These are phyloP conservation scores for Megathymus violae DNA, from an alignment of 1,140 invertebrate species.

Conservation along the genomic window DNA sequence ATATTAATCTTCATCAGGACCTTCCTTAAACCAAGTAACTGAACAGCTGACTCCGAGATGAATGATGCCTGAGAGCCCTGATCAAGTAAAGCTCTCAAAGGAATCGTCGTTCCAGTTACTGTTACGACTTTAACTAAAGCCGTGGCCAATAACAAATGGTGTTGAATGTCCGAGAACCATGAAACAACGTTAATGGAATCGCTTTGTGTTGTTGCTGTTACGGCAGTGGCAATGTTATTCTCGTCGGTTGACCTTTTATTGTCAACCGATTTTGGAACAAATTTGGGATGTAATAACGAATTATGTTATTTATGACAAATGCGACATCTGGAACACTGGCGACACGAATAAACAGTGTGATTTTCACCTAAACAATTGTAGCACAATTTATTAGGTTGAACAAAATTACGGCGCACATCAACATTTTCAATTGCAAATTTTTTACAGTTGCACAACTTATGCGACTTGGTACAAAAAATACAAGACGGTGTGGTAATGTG, in stretches of 20 bases:
- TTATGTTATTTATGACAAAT: slow-evolving; percentile 9
- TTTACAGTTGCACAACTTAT: slow-evolving; percentile 10
- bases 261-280: slow-evolving; percentile 3
- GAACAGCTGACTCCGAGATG: slow-evolving; percentile 36
- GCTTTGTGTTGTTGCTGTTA: background rate
- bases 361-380: slow-evolving; percentile 12
- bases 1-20: background rate
- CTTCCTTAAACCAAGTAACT: slow-evolving; percentile 22
- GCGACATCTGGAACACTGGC: slow-evolving; percentile 6
- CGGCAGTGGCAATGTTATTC: background rate
- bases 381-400: background rate
- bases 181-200: slow-evolving; percentile 1
- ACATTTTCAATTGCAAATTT: slow-evolving; percentile 5
- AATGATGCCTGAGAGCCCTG: slow-evolving; percentile 43
- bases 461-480: slow-evolving; percentile 3
- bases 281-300: slow-evolving; percentile 5
- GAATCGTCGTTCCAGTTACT: background rate
- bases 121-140: slow-evolving; percentile 24
- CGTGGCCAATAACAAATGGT: slow-evolving; percentile 2
- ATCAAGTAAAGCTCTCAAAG: slow-evolving; percentile 31
- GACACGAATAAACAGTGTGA: slow-evolving; percentile 5
- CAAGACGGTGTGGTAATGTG: slow-evolving; percentile 4
- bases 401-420: slow-evolving; percentile 7
- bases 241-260: background rate
- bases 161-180: slow-evolving; percentile 4